These are phyloP conservation scores for Teleogryllus occipitalis DNA, from an alignment of 1,140 invertebrate species.

Conservation along the genomic window DNA sequence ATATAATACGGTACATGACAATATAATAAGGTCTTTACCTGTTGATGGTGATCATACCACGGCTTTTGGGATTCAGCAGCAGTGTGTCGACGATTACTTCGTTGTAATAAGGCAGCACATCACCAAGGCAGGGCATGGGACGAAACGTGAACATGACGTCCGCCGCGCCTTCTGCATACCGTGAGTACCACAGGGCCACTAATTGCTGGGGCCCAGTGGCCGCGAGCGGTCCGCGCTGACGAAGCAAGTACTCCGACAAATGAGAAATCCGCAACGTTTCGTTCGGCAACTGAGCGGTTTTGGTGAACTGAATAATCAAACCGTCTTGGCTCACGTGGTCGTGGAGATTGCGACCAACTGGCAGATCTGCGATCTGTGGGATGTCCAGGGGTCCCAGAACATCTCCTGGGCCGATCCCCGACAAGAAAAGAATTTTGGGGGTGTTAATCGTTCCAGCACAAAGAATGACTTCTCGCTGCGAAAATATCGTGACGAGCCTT, in stretches of 20 bases:
- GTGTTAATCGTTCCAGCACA: background rate
- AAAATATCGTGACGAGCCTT: background rate
- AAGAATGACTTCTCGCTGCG: background rate
- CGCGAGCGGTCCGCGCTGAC: background rate
- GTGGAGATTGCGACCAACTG: background rate
- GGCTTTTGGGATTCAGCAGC: background rate
- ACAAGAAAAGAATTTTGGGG: background rate
- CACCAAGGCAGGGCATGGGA: background rate
- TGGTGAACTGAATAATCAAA: background rate
- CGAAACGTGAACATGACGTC: background rate
- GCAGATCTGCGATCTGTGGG: background rate
- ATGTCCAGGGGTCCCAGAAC: background rate
- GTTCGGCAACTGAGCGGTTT: background rate
- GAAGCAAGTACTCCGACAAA: background rate
- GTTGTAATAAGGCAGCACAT: background rate
- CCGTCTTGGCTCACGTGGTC: background rate
- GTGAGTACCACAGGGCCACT: background rate
- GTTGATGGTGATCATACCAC: background rate
- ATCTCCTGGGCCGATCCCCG: background rate
- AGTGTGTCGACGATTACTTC: background rate
- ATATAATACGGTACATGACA: too few species aligned
- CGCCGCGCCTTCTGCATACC: background rate
- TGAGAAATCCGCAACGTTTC: background rate
- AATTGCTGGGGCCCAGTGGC: background rate
- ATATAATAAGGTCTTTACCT: too few species aligned